Evolutionary conservation across 1,140 invertebrate species (phyloP).

Genomic region (Euura saliciscinereae): DNA sequence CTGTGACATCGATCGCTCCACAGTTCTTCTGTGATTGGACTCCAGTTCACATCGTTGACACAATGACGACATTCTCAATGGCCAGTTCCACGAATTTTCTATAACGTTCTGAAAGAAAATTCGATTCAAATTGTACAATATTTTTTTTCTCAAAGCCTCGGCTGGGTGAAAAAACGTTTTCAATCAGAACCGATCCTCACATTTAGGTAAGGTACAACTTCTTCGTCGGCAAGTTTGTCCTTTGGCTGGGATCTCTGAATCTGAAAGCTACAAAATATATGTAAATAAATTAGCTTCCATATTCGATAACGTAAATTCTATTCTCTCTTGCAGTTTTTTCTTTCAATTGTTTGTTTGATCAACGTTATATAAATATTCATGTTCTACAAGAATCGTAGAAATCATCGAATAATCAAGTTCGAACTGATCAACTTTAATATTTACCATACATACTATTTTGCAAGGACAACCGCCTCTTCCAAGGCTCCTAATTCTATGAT

Average conservation of each 20-base stretch:
- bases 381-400: slow-evolving; percentile 18
- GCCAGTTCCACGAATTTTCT: slow-evolving; percentile 67
- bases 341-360: no score
- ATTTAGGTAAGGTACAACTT: slow-evolving; percentile 79
- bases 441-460: slow-evolving; percentile 65
- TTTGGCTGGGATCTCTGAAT: slow-evolving; percentile 75
- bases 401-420: slow-evolving; percentile 23
- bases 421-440: neutral
- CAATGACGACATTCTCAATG: slow-evolving; percentile 71
- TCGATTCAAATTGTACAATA: slow-evolving; percentile 17
- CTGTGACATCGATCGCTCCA: slow-evolving; percentile 88
- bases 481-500: slow-evolving; percentile 68
- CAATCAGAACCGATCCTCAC: slow-evolving; percentile 58
- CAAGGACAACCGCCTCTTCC: slow-evolving; percentile 81
- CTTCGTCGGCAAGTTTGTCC: slow-evolving; percentile 79
- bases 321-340: no score
- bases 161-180: slow-evolving; percentile 32
- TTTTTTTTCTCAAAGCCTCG: slow-evolving; percentile 42
- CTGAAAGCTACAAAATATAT: slow-evolving; percentile 60
- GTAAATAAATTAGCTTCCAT: slow-evolving; percentile 10
- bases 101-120: slow-evolving; percentile 41
- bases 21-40: slow-evolving; percentile 73
- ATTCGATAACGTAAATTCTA: neutral
- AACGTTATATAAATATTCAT: neutral
- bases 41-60: slow-evolving; percentile 79